Evolutionary conservation across 2,888 invertebrate species (phyloP).

Genomic region (Archips crataeganus): DNA sequence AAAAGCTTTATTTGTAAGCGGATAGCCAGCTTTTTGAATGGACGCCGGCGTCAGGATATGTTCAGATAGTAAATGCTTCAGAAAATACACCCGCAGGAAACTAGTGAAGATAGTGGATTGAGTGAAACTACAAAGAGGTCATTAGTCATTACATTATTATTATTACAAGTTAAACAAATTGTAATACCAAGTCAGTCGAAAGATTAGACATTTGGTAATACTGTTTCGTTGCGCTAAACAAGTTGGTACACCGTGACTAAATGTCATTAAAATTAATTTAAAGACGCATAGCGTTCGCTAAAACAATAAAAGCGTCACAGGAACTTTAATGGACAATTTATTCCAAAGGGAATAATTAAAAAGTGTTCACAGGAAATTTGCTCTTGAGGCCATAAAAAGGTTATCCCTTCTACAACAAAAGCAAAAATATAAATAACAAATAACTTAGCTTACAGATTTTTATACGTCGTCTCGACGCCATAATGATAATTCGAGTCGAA

Average conservation of each 20-base stretch:
- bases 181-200: slow-evolving; percentile 17
- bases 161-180: no score
- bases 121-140: background rate
- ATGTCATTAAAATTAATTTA: background rate
- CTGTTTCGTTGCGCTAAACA: slow-evolving; percentile 18
- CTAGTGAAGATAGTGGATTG: slow-evolving; percentile 21
- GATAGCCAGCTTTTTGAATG: background rate
- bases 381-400: background rate
- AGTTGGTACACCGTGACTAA: background rate
- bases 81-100: slow-evolving; percentile 43
- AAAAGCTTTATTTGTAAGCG: background rate
- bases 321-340: background rate
- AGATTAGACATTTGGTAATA: slow-evolving; percentile 3
- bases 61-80: slow-evolving; percentile 38
- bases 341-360: background rate
- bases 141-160: background rate
- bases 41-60: slow-evolving; percentile 34
- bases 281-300: background rate
- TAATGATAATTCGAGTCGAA: slow-evolving; percentile 1
- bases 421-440: slow-evolving; percentile 3
- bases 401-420: background rate
- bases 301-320: background rate
- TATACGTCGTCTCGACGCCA: background rate
- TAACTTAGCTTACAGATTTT: slow-evolving; percentile 4
- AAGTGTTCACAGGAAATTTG: background rate